Conservation (phyloP, 2,113 vertebrate genomes). For the Hydropotes inermis region DNA sequence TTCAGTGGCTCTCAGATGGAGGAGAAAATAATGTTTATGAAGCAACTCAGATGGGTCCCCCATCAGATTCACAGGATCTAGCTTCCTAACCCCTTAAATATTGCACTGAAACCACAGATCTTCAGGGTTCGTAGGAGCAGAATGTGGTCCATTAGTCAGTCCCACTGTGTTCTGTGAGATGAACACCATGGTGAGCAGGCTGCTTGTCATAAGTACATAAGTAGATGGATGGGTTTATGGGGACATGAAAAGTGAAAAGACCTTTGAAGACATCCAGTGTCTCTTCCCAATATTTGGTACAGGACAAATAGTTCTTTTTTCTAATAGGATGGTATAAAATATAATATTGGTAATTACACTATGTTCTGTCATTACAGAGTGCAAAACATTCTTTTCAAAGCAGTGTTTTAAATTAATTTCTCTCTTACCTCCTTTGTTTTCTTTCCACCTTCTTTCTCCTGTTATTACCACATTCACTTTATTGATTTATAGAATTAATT, state of each 20-base stretch:
- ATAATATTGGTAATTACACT: neutral
- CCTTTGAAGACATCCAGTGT: neutral
- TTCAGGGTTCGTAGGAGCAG: neutral
- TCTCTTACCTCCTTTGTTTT: neutral
- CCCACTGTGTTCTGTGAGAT: neutral
- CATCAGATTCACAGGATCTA: neutral
- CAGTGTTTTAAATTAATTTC: conserved; percentile 1
- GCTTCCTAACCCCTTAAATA: neutral
- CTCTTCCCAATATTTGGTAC: neutral
- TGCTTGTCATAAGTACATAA: neutral
- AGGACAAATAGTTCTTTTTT: neutral
- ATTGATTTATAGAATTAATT: neutral
- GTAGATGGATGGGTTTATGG: neutral
- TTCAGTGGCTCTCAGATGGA: neutral
- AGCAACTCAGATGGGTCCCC: neutral
- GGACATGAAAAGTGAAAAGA: neutral
- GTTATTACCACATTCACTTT: neutral
- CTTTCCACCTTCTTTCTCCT: neutral
- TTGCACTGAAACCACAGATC: neutral
- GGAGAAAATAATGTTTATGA: neutral
- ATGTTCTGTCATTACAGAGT: neutral
- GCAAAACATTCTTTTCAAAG: neutral
- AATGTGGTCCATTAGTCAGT: neutral
- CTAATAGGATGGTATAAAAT: neutral
- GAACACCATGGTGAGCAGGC: accelerated